Percentiles rank a stretch among this genome's conserved stretches.
Conservation (phyloP, 2,888 invertebrate genomes). For the Dryobota labecula region DNA sequence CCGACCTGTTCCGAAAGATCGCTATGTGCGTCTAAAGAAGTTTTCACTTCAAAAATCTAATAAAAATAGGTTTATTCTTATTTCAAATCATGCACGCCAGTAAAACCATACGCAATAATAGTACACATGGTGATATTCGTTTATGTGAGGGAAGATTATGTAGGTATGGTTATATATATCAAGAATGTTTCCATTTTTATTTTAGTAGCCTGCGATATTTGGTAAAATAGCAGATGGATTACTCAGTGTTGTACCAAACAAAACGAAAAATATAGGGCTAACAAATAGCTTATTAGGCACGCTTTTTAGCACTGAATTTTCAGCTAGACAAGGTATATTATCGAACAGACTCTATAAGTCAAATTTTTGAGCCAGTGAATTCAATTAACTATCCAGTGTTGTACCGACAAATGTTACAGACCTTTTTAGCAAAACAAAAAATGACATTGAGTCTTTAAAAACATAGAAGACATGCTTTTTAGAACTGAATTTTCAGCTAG, state of each 20-base stretch:
- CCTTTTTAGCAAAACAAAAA: background rate
- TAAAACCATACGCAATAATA: background rate
- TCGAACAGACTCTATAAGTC: background rate
- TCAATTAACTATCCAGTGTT: too few relatives aligned
- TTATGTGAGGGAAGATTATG: background rate
- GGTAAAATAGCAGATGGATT: background rate
- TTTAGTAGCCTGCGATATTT: too few relatives aligned
- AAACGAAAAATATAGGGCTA: background rate
- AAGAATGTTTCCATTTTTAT: background rate
- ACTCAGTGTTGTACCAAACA: background rate
- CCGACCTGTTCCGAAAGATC: too few relatives aligned
- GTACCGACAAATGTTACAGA: background rate
- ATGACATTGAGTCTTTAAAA: background rate
- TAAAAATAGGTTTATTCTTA: background rate
- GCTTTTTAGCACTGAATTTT: background rate
- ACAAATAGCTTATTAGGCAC: background rate
- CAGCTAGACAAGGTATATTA: background rate
- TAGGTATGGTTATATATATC: background rate
- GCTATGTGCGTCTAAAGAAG: too few relatives aligned
- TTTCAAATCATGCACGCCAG: background rate
- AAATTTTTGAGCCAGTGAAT: background rate
- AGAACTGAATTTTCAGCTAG: background rate
- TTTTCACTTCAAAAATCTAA: too few relatives aligned
- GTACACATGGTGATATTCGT: background rate
- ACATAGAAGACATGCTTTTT: too few relatives aligned